Evolutionary conservation across 2,113 vertebrate species (phyloP), one percentile per base, ranked within the genome.

Genomic region (Aleadryas rufinucha): DNA sequence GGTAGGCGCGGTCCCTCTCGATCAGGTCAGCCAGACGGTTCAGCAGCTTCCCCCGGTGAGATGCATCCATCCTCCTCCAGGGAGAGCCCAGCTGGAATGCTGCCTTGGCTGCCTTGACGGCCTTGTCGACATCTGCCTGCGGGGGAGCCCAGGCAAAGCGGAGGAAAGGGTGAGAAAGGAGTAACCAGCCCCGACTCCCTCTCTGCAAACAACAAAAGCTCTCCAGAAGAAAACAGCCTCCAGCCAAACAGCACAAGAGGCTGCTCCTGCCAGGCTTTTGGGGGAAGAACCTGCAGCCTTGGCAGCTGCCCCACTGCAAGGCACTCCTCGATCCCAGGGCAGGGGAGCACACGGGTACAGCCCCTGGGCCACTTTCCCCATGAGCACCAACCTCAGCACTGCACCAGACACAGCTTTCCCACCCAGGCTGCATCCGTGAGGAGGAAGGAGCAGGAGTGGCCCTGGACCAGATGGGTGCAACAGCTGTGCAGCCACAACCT

Each of bases 31-130:
- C 99, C 26, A 99, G 69, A 3, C 98, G 98, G 95, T 94, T 89
- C 81, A 99, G 96, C 39, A 99, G 98, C 47, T 98, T 96, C 56
- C 99, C 99, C 2, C 99, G 98, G 1, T 99, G 95, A 0, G 99
- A 99, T 1, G 99, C 99, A 1, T 99, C 99, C 99, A 98, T 99
- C 79, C 98, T 98, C 92, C 99, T 98, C 99, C 99, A 99, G 14
- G 99, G 99, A 1, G 99, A 99, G 37, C 99, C 99, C 82, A 99
- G 93, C 90, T 94, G 98, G 95, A 99, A 99, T 6, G 99, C 99
- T 3, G 98, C 95, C 50, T 79, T 97, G 41, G 99, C 99, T 16
- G 99, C 99, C 84, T 98, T 97, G 19, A 99, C 99, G 0, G 99
- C 99, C 94, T 97, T 99, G 84, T 99, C 98, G 54, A 99, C 99